Percentiles rank a stretch among this genome's conserved stretches.
phyloP scores from a whole-genome alignment of 2,888 invertebrate species.

The Lathronympha strigana region DNA sequence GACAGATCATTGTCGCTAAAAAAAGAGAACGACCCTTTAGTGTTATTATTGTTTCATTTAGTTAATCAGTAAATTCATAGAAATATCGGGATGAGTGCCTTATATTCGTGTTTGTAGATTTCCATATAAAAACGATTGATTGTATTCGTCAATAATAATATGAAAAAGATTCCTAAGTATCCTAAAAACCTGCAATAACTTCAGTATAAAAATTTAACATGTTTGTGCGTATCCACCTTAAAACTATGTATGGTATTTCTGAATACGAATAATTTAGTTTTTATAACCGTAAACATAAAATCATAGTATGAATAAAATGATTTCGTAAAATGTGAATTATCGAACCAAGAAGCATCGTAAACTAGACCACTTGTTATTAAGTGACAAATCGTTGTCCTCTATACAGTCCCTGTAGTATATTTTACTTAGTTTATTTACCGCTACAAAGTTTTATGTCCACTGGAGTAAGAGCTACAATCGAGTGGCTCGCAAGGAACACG shows the following conservation, averaged over 20 bases:
- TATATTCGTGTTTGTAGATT: too few species aligned
- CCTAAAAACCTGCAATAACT: too few species aligned
- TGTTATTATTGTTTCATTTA: too few species aligned
- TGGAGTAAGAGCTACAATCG: slow-evolving; percentile 4
- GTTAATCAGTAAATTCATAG: too few species aligned
- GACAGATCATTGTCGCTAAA: too few species aligned
- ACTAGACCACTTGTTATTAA: slow-evolving; percentile 71
- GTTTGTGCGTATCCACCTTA: too few species aligned
- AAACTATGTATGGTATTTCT: background rate
- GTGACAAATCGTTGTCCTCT: slow-evolving; percentile 61
- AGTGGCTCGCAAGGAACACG: background rate
- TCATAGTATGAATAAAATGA: slow-evolving; percentile 60
- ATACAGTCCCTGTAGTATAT: background rate
- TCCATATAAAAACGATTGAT: too few species aligned
- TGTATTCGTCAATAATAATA: too few species aligned
- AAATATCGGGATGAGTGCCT: too few species aligned
- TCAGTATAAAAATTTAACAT: too few species aligned
- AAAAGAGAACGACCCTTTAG: too few species aligned
- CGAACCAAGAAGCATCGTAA: slow-evolving; percentile 64
- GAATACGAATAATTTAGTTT: slow-evolving; percentile 51
- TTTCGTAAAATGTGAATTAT: slow-evolving; percentile 68
- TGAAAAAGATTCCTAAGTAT: too few species aligned
- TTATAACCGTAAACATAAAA: slow-evolving; percentile 70
- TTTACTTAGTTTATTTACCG: background rate
- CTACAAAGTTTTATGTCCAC: background rate